Conservation (phyloP, 2,888 invertebrate species). For the Amphipoea lucens region DNA sequence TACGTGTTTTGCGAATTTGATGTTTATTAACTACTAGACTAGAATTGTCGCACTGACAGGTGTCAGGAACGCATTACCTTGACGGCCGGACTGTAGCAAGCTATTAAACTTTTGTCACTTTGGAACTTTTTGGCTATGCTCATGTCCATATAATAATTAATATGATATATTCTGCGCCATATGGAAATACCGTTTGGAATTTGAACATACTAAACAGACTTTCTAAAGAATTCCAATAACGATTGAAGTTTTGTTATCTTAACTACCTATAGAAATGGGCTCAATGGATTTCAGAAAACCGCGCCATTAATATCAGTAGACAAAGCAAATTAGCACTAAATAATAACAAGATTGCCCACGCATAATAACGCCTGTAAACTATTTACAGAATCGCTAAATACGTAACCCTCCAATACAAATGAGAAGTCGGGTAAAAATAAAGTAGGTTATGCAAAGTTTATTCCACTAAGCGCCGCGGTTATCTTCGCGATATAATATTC, state of each 20-base stretch:
- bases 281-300: slow-evolving; percentile 12
- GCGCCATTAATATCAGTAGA: slow-evolving; percentile 26
- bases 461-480: slow-evolving; percentile 55
- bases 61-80: background rate
- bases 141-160: background rate
- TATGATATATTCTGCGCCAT: background rate
- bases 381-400: slow-evolving; percentile 63
- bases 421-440: slow-evolving; percentile 68
- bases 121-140: background rate
- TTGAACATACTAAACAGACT: background rate
- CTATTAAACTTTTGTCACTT: background rate
- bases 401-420: slow-evolving; percentile 60
- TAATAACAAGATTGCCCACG: slow-evolving; percentile 63
- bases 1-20: background rate
- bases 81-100: background rate
- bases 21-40: background rate
- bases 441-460: slow-evolving; percentile 58
- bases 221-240: background rate
- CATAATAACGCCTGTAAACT: slow-evolving; percentile 56
- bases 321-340: slow-evolving; percentile 51
- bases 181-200: background rate
- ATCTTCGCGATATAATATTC: slow-evolving; percentile 52
- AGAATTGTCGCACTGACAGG: background rate
- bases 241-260: background rate
- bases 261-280: no score